These are phyloP conservation scores for Polylopha cassiicola DNA, from an alignment of 2,888 invertebrate genomes.

Conservation along the genomic window DNA sequence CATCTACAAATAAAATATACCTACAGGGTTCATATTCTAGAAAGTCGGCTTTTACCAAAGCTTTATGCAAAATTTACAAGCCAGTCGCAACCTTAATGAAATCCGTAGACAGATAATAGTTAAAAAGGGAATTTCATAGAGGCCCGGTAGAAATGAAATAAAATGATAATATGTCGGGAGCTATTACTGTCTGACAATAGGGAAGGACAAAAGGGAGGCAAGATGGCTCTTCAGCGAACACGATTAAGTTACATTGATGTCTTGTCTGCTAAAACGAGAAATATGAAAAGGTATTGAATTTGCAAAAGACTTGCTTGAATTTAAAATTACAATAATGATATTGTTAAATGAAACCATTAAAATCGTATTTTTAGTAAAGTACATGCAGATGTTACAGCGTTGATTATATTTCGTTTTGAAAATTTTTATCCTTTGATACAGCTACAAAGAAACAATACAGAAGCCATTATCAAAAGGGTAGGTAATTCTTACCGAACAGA, in stretches of 20 bases:
- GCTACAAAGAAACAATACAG: slow-evolving; percentile 58
- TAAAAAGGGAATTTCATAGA: slow-evolving; percentile 60
- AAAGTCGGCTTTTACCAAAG: slow-evolving; percentile 5
- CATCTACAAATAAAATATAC: too few species aligned
- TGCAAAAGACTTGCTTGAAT: slow-evolving; percentile 21
- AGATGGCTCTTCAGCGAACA: slow-evolving; percentile 50
- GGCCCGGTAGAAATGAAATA: slow-evolving; percentile 58
- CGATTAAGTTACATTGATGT: slow-evolving; percentile 59
- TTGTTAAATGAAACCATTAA: too few species aligned
- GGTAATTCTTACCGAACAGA: slow-evolving; percentile 56
- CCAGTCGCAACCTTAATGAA: slow-evolving; percentile 41
- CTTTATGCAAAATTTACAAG: slow-evolving; percentile 25
- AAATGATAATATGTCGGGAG: slow-evolving; percentile 64
- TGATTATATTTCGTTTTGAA: slow-evolving; percentile 32
- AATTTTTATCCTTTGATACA: slow-evolving; percentile 52
- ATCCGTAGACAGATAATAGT: slow-evolving; percentile 48
- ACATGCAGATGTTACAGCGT: too few species aligned
- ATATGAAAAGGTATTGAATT: slow-evolving; percentile 22
- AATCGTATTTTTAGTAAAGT: too few species aligned
- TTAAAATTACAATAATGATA: too few species aligned
- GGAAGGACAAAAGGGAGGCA: slow-evolving; percentile 60
- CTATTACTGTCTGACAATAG: slow-evolving; percentile 60
- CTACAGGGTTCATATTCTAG: slow-evolving; percentile 1
- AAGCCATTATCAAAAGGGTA: slow-evolving; percentile 52
- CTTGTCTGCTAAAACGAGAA: slow-evolving; percentile 28